These are phyloP conservation scores for Brachystomella parvula DNA, from an alignment of 1,140 invertebrate genomes.

Conservation along the genomic window DNA sequence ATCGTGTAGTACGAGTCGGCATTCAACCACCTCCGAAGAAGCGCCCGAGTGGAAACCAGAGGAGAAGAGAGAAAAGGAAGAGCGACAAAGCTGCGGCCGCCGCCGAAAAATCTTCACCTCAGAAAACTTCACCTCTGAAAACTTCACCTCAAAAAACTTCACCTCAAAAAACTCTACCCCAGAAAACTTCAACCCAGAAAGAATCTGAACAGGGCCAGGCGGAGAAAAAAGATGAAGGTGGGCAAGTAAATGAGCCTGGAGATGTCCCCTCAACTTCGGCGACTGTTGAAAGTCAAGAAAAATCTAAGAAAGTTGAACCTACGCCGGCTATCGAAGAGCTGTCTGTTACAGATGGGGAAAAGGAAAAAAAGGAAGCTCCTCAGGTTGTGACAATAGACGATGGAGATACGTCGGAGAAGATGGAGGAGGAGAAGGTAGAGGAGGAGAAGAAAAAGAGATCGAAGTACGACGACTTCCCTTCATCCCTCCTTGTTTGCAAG, in stretches of 20 bases:
- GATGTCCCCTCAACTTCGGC: too few relatives aligned
- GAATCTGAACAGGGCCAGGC: too few relatives aligned
- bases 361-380: too few relatives aligned
- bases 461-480: conserved; percentile 34
- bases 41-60: not conserved
- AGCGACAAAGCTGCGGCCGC: not conserved
- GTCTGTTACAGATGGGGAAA: too few relatives aligned
- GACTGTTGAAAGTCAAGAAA: too few relatives aligned
- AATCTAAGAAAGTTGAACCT: too few relatives aligned
- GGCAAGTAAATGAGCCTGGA: too few relatives aligned
- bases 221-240: too few relatives aligned
- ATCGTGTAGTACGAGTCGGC: not conserved
- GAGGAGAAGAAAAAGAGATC: conserved; percentile 21
- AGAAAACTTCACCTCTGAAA: not conserved
- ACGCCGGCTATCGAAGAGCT: too few relatives aligned
- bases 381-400: too few relatives aligned
- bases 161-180: not conserved
- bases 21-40: not conserved
- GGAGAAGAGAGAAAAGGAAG: not conserved
- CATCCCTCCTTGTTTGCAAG: conserved; percentile 29
- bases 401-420: conserved; percentile 5
- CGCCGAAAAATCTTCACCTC: not conserved
- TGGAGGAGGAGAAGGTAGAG: not conserved
- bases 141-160: not conserved
- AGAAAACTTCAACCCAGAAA: too few relatives aligned